Conservation (phyloP, 2,797 vertebrate species). For the Otus scops region DNA sequence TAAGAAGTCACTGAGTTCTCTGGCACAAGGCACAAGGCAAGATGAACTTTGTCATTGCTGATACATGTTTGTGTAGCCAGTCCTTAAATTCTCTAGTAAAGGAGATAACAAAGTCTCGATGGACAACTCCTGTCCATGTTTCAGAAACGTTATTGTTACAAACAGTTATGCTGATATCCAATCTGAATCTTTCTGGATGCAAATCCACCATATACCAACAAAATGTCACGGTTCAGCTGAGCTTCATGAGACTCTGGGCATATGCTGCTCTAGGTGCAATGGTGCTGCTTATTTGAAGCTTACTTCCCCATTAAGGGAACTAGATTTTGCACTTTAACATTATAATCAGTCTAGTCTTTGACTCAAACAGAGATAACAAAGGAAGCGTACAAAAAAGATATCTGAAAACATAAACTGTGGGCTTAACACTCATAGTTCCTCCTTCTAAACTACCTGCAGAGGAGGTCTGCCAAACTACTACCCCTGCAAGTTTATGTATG, state of each 20-base stretch:
- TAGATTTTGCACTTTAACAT: neutral
- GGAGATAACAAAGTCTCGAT: neutral
- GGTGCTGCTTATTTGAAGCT: neutral
- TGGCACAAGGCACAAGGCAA: neutral
- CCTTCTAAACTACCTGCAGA: neutral
- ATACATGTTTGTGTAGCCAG: neutral
- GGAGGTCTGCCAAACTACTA: neutral
- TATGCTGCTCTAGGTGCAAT: rapidly evolving
- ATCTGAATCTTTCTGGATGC: neutral
- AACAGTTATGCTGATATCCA: neutral
- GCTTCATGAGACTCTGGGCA: rapidly evolving
- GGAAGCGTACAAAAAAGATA: neutral
- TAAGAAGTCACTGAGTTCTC: constrained; percentile 5
- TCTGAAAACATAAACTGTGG: neutral
- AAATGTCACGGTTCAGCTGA: rapidly evolving
- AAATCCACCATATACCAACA: neutral
- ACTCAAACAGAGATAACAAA: neutral
- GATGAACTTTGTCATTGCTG: neutral
- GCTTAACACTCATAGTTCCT: neutral
- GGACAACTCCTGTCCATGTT: neutral
- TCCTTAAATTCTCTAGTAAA: neutral
- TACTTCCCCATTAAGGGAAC: neutral
- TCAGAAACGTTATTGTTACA: neutral
- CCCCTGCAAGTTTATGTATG: neutral
- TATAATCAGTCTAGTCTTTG: neutral